These are phyloP conservation scores for Apogon talboti DNA, from an alignment of 2,797 vertebrate genomes.

Conservation along the genomic window DNA sequence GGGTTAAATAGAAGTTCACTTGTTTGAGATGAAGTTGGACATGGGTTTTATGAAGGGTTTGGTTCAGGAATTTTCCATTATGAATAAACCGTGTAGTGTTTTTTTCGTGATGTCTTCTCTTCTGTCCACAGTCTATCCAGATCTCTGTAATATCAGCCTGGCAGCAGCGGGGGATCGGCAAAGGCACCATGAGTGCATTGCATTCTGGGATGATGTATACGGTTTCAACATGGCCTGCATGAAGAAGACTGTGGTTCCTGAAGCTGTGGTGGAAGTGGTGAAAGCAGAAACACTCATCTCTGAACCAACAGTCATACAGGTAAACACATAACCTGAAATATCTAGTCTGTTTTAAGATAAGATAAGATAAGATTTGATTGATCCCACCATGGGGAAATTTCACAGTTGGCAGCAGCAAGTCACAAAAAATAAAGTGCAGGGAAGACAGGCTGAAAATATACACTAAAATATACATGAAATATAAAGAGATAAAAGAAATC, in stretches of 20 bases:
- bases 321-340: slow-evolving; percentile 55
- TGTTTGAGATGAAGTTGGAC: no score
- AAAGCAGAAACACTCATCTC: slow-evolving; percentile 88
- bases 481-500: no score
- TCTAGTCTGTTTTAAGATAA: no score
- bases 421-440: no score
- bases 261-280: slow-evolving; percentile 90
- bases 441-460: no score
- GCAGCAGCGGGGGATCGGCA: slow-evolving; percentile 87
- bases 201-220: slow-evolving; percentile 96
- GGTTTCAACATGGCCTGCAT: slow-evolving; percentile 97
- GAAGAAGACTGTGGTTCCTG: slow-evolving; percentile 92
- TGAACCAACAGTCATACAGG: slow-evolving; percentile 88
- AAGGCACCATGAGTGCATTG: slow-evolving; percentile 85
- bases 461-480: no score
- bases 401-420: no score
- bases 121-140: slow-evolving; percentile 90
- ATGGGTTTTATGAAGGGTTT: no score
- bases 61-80: no score
- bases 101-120: not conserved
- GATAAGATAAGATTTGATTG: no score
- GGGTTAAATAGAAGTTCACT: no score
- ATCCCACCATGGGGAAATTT: no score
- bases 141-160: slow-evolving; percentile 90
- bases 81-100: not conserved